Conservation (phyloP, 2,797 vertebrate species). For the Siniperca obscura region DNA sequence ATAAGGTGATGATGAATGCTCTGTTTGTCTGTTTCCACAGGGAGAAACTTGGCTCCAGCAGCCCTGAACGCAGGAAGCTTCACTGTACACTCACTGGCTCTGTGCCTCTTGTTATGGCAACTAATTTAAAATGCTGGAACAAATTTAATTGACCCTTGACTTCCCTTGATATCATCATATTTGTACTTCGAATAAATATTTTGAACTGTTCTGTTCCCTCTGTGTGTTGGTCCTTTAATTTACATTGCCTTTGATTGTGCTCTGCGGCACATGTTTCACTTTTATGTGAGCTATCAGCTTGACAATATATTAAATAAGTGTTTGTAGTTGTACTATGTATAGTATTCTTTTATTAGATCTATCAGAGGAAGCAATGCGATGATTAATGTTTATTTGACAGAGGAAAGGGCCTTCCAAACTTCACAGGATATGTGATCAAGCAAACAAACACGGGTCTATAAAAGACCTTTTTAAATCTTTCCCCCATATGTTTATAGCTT, state of each 20-base stretch:
- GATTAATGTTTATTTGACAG: constrained; percentile 31
- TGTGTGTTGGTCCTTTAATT: constrained; percentile 39
- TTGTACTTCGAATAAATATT: constrained; percentile 84
- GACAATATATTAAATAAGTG: constrained; percentile 24
- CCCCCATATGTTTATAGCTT: constrained; percentile 8
- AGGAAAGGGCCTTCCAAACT: constrained; percentile 21
- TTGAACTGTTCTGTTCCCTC: constrained; percentile 62
- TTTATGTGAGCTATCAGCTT: constrained; percentile 42
- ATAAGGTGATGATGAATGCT: constrained; percentile 44
- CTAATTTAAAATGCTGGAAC: constrained; percentile 76
- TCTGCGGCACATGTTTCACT: constrained; percentile 33
- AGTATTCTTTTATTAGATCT: constrained; percentile 17
- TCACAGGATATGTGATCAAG: constrained; percentile 8
- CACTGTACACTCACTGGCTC: constrained; percentile 67
- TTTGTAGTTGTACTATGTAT: constrained; percentile 21
- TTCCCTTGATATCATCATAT: constrained; percentile 73
- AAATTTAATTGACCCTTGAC: constrained; percentile 63
- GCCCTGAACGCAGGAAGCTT: constrained; percentile 52
- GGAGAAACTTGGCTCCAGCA: constrained; percentile 79
- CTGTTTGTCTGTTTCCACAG: constrained; percentile 73
- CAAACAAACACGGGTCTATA: not conserved
- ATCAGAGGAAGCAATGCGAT: not conserved
- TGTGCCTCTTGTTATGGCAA: constrained; percentile 79
- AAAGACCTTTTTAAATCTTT: constrained; percentile 6
- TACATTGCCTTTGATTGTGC: constrained; percentile 4